Evolutionary conservation across 2,797 vertebrate genomes (phyloP).

Genomic region (Melanotaenia trifasciata): DNA sequence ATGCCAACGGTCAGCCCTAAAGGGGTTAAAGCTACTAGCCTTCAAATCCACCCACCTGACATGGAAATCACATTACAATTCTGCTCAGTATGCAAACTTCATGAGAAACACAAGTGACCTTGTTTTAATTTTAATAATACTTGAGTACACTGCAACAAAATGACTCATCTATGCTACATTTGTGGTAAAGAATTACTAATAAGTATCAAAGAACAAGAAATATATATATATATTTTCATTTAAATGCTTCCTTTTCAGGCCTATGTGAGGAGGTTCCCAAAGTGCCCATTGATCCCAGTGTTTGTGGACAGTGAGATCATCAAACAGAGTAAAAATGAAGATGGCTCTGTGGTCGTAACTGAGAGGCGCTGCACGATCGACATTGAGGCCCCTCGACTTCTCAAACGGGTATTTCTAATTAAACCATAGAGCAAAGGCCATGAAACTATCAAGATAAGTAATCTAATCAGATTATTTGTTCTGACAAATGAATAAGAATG

Average conservation of each 20-base stretch:
- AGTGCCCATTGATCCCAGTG: constrained; percentile 92
- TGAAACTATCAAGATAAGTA: neutral
- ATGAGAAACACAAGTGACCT: constrained; percentile 12
- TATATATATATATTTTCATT: neutral
- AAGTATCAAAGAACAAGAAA: neutral
- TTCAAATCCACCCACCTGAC: constrained; percentile 3
- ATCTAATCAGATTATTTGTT: constrained; percentile 11
- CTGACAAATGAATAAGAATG: neutral
- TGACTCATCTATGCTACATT: neutral
- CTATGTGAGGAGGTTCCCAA: constrained; percentile 92
- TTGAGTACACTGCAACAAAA: neutral
- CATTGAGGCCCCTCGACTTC: constrained; percentile 91
- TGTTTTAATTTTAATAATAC: neutral
- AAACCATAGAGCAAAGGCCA: neutral
- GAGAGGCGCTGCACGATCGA: constrained; percentile 93
- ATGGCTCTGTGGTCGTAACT: constrained; percentile 83
- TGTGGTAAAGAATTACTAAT: neutral
- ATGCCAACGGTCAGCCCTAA: too few species aligned
- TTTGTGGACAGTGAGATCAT: constrained; percentile 92
- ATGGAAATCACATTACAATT: constrained; percentile 1
- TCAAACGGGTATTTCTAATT: constrained; percentile 88
- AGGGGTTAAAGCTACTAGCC: constrained; percentile 6
- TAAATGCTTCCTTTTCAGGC: constrained; percentile 79
- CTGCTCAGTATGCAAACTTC: constrained; percentile 6
- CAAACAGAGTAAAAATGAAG: constrained; percentile 87